phyloP scores from a whole-genome alignment of 2,797 vertebrate genomes.

The Ara ararauna region DNA sequence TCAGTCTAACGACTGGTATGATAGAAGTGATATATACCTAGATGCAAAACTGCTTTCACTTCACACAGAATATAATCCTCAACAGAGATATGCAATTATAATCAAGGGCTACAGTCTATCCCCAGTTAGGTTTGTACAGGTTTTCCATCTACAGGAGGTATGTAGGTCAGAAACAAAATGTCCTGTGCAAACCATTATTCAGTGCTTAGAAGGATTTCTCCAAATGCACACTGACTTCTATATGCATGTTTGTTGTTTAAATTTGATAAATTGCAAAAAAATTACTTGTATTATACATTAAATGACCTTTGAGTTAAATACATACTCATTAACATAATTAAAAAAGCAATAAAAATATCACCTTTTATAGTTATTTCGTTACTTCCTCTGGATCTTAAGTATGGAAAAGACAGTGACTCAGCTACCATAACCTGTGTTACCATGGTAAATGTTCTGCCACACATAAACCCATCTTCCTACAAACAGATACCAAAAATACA shows the following conservation, averaged over 20 bases:
- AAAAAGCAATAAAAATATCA: neutral
- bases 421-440: neutral
- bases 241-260: neutral
- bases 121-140: neutral
- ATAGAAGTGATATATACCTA: rapidly evolving
- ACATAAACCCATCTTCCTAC: slow-evolving; percentile 23
- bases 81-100: neutral
- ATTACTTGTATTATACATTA: neutral
- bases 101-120: neutral
- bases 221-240: neutral
- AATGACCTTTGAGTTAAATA: neutral
- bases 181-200: neutral
- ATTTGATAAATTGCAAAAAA: neutral
- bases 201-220: neutral
- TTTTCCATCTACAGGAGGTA: neutral
- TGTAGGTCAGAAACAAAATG: rapidly evolving
- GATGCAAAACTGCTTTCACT: neutral
- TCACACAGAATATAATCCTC: neutral
- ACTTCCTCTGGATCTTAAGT: neutral
- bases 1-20: rapidly evolving
- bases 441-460: slow-evolving; percentile 4
- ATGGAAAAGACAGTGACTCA: neutral
- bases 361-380: neutral
- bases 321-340: neutral
- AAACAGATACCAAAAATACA: slow-evolving; percentile 35